Conservation (phyloP, 2,888 invertebrate species). For the Anaspis maculata region DNA sequence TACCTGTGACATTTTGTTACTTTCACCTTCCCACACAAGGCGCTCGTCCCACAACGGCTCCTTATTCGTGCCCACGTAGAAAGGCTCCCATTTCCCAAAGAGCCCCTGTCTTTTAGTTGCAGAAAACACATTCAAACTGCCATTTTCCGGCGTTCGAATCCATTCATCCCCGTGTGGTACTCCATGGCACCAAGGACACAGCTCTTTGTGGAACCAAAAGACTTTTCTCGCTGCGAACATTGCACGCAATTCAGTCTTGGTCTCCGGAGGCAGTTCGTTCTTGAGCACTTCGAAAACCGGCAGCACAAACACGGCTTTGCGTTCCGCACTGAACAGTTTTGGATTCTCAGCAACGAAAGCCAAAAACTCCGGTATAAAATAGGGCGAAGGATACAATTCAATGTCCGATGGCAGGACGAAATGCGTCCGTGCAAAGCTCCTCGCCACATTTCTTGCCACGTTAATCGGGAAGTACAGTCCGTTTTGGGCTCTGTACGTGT, state of each 20-base stretch:
- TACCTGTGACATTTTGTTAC: too few species aligned
- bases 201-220: slow-evolving; percentile 24
- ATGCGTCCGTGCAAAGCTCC: slow-evolving; percentile 18
- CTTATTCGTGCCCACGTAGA: too few species aligned
- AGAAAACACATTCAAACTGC: slow-evolving; percentile 24
- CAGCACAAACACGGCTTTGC: slow-evolving; percentile 8
- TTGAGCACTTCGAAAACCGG: slow-evolving; percentile 3
- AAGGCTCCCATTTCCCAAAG: slow-evolving; percentile 29
- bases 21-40: too few species aligned
- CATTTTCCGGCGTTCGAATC: slow-evolving; percentile 17
- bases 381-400: slow-evolving; percentile 18
- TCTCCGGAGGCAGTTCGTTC: slow-evolving; percentile 21
- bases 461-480: slow-evolving; percentile 22
- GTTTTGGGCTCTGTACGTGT: slow-evolving; percentile 15
- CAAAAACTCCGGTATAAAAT: slow-evolving; percentile 17
- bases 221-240: slow-evolving; percentile 25
- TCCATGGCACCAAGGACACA: slow-evolving; percentile 24
- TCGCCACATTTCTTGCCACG: slow-evolving; percentile 20
- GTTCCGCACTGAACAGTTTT: slow-evolving; percentile 5
- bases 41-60: too few species aligned
- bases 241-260: slow-evolving; percentile 22
- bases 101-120: slow-evolving; percentile 21
- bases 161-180: slow-evolving; percentile 14
- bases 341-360: slow-evolving; percentile 10
- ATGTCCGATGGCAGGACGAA: slow-evolving; percentile 22